These are phyloP conservation scores for Acronicta psi DNA, from an alignment of 2,888 invertebrate genomes.

Conservation along the genomic window DNA sequence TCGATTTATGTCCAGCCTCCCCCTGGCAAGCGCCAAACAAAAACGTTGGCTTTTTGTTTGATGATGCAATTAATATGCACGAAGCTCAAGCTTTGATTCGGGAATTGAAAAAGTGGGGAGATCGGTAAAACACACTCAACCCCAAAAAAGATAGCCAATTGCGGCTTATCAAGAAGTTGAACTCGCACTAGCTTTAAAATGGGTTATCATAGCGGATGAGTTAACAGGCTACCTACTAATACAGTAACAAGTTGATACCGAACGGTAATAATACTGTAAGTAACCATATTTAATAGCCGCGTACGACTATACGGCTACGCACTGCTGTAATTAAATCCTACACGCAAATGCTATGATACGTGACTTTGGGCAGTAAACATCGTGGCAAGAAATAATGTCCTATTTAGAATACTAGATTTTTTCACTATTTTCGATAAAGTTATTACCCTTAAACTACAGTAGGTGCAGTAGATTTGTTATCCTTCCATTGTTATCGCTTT, in stretches of 20 bases:
- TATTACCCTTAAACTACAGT: too few species aligned
- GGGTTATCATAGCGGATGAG: constrained; percentile 28
- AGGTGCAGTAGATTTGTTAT: too few species aligned
- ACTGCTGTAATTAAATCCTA: constrained; percentile 46
- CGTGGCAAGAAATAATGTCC: constrained; percentile 29
- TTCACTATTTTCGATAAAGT: too few species aligned
- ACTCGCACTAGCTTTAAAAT: constrained; percentile 21
- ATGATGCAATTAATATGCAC: too few species aligned
- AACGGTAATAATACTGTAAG: constrained; percentile 32
- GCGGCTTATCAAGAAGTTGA: not conserved
- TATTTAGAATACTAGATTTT: too few species aligned
- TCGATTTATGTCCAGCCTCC: constrained; percentile 22
- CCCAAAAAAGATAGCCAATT: too few species aligned
- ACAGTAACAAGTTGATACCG: constrained; percentile 30
- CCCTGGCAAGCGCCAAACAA: not conserved
- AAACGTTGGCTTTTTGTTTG: too few species aligned
- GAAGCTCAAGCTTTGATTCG: too few species aligned
- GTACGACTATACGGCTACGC: too few species aligned
- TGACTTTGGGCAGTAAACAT: constrained; percentile 37
- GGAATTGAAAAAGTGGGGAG: too few species aligned
- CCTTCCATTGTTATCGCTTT: too few species aligned
- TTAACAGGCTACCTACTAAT: constrained; percentile 38
- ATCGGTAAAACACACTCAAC: too few species aligned
- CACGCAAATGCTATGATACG: constrained; percentile 45
- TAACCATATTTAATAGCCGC: constrained; percentile 39